These are phyloP conservation scores for Typhlichthys subterraneus DNA, from an alignment of 2,797 vertebrate genomes.

Conservation along the genomic window DNA sequence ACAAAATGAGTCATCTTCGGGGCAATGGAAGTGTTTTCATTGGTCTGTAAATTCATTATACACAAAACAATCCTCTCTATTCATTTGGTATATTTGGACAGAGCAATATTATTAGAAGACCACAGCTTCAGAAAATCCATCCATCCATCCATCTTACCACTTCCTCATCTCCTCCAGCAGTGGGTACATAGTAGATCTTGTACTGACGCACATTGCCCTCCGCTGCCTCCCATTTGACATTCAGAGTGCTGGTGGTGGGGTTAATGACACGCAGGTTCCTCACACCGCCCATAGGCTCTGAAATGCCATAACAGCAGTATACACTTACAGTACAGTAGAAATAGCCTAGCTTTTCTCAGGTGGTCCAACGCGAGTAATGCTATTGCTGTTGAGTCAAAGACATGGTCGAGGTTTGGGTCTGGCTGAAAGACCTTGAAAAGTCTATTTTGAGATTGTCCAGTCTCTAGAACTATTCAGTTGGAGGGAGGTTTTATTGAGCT, in stretches of 20 bases:
- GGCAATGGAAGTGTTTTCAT: not conserved
- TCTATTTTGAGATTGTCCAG: too few species aligned
- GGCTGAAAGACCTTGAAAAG: too few species aligned
- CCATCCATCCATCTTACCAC: conserved; percentile 74
- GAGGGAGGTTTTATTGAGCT: not conserved
- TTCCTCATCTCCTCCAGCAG: conserved; percentile 84
- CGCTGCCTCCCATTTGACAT: conserved; percentile 91
- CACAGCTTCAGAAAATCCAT: not conserved
- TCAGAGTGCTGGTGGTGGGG: conserved; percentile 90
- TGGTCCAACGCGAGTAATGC: too few species aligned
- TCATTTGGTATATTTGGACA: not conserved
- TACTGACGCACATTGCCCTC: conserved; percentile 94
- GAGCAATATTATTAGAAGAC: too few species aligned
- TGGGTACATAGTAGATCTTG: conserved; percentile 86
- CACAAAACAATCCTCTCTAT: not conserved
- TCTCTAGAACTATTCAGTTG: not conserved
- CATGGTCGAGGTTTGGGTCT: too few species aligned
- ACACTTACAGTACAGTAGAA: too few species aligned
- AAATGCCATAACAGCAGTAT: conserved; percentile 24
- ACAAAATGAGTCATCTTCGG: conserved; percentile 8
- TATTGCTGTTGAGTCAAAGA: too few species aligned
- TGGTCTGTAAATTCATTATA: not conserved
- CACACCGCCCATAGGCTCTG: conserved; percentile 92
- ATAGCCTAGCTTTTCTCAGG: too few species aligned
- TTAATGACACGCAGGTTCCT: conserved; percentile 90